Conservation (phyloP, 2,113 vertebrate species). For the Rhinoderma darwinii region DNA sequence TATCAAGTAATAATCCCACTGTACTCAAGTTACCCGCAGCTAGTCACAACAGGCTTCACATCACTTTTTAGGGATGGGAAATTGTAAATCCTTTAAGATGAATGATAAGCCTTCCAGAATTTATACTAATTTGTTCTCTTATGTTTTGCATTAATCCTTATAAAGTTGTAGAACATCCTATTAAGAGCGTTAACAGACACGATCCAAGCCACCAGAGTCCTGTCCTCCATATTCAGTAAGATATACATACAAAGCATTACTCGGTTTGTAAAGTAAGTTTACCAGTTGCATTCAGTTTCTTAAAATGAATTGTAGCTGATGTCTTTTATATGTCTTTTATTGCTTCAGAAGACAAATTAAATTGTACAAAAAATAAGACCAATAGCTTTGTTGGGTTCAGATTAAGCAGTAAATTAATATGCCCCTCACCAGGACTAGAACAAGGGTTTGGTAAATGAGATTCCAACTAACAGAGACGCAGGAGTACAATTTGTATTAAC, state of each 20-base stretch:
- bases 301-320: not conserved
- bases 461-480: no score
- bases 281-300: not conserved
- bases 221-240: not conserved
- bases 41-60: slow-evolving; percentile 49
- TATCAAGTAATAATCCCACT: slow-evolving; percentile 33
- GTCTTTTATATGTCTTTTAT: not conserved
- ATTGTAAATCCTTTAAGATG: slow-evolving; percentile 31
- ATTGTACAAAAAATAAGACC: no score
- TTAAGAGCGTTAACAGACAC: slow-evolving; percentile 6
- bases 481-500: no score
- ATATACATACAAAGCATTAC: not conserved
- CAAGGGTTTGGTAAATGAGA: no score
- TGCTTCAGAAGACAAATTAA: no score
- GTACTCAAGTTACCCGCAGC: slow-evolving; percentile 41
- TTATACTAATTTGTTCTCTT: slow-evolving; percentile 32
- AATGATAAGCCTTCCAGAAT: slow-evolving; percentile 4
- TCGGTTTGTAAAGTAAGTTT: not conserved
- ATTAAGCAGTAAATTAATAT: no score
- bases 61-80: slow-evolving; percentile 39
- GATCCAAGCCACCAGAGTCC: not conserved
- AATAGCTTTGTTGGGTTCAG: no score
- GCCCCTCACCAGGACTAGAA: no score
- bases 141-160: not conserved
- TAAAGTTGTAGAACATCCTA: slow-evolving; percentile 1